phyloP scores from a whole-genome alignment of 2,888 invertebrate genomes.

The Tetranychus piercei region DNA sequence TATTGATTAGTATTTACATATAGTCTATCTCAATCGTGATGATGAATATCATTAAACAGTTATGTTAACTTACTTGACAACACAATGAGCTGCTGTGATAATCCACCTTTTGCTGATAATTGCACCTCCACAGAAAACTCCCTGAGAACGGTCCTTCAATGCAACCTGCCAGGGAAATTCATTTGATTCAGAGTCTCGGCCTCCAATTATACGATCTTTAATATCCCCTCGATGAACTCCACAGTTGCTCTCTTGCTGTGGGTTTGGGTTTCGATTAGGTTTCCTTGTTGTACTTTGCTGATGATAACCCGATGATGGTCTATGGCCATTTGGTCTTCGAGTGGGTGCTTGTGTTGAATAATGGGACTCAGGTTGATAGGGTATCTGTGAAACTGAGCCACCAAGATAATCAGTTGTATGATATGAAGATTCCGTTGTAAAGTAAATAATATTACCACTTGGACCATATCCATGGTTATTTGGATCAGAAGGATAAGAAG shows the following conservation, averaged over 20 bases:
- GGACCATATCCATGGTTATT: not conserved
- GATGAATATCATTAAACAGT: not conserved
- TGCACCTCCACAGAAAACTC: slow-evolving; percentile 9
- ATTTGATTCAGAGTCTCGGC: not conserved
- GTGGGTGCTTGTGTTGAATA: not conserved
- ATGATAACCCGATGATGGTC: not conserved
- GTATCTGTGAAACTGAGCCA: not conserved
- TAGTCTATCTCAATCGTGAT: not conserved
- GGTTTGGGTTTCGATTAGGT: not conserved
- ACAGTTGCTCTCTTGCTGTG: not conserved
- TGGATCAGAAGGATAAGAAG: not conserved
- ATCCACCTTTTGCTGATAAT: not conserved
- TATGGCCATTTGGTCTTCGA: not conserved
- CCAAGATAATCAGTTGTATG: not conserved
- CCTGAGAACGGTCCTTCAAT: not conserved
- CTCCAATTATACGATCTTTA: slow-evolving; percentile 5
- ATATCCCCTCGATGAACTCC: not conserved
- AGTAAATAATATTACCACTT: not conserved
- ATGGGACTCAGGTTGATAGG: not conserved
- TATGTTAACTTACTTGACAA: not conserved
- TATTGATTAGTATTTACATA: too few species aligned
- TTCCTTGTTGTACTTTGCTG: not conserved
- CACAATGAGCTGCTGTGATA: slow-evolving; percentile 5
- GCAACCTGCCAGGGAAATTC: slow-evolving; percentile 6
- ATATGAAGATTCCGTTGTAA: slow-evolving; percentile 1